Evolutionary conservation across 1,140 invertebrate genomes (phyloP).

Genomic region (Drosophila truncata): DNA sequence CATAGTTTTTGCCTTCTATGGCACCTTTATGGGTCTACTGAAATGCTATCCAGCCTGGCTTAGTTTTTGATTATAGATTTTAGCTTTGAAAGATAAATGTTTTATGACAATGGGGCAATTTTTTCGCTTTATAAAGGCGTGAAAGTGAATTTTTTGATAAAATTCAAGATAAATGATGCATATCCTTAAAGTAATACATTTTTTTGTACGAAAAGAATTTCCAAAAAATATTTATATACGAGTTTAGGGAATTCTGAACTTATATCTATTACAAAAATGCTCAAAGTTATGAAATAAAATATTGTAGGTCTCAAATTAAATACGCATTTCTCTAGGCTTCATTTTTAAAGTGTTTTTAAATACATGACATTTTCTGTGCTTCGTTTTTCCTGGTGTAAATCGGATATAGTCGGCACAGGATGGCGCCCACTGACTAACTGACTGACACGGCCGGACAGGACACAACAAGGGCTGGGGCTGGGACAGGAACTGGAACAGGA

Average conservation of each 20-base stretch:
- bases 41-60: too few species aligned
- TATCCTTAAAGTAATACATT: background rate
- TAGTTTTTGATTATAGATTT: background rate
- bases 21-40: background rate
- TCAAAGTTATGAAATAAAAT: too few species aligned
- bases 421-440: constrained; percentile 49
- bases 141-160: background rate
- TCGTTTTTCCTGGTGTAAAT: background rate
- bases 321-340: background rate
- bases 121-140: background rate
- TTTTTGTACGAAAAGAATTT: background rate
- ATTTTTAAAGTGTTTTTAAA: background rate
- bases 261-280: background rate
- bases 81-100: background rate
- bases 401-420: constrained; percentile 21
- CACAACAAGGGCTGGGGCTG: constrained; percentile 18
- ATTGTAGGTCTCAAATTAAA: background rate
- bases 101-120: background rate
- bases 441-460: constrained; percentile 40
- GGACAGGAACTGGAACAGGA: constrained; percentile 29
- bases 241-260: background rate
- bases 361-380: background rate
- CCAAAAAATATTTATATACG: background rate
- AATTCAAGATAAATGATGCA: background rate
- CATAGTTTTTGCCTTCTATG: background rate